Percentiles rank a stretch among this genome's conserved stretches.
phyloP scores from a whole-genome alignment of 2,888 invertebrate species.

The Apamea epomidion region DNA sequence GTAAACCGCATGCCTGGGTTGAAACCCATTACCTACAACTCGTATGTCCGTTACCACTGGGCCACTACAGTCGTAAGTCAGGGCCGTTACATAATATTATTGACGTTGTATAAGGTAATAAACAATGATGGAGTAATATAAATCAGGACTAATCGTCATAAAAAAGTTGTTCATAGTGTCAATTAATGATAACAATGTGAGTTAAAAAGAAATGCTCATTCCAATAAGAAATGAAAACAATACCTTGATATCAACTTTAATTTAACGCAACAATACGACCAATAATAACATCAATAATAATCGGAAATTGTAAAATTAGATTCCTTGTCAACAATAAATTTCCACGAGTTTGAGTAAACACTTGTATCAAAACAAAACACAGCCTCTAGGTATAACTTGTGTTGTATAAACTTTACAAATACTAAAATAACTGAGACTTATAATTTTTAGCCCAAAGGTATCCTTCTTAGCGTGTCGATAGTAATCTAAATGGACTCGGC shows the following conservation, averaged over 20 bases:
- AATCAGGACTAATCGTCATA: neutral
- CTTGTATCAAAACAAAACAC: neutral
- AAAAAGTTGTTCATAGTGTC: neutral
- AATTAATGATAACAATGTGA: neutral
- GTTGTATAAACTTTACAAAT: neutral
- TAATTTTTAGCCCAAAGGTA: neutral
- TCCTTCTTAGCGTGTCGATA: no score
- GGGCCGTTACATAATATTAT: neutral
- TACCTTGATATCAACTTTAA: neutral
- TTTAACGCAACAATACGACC: neutral
- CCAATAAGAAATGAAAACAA: neutral
- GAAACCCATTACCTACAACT: no score
- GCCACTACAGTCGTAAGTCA: no score
- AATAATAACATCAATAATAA: neutral
- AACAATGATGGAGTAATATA: neutral
- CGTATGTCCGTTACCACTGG: no score
- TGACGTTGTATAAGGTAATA: neutral
- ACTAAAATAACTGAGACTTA: no score
- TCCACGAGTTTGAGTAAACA: neutral
- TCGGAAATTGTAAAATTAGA: neutral
- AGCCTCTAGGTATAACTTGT: neutral
- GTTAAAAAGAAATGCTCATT: neutral
- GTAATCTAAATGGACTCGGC: no score
- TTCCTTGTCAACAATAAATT: neutral
- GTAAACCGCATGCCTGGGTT: no score